phyloP scores from a whole-genome alignment of 2,797 vertebrate species.

The Hemibagrus guttatus region DNA sequence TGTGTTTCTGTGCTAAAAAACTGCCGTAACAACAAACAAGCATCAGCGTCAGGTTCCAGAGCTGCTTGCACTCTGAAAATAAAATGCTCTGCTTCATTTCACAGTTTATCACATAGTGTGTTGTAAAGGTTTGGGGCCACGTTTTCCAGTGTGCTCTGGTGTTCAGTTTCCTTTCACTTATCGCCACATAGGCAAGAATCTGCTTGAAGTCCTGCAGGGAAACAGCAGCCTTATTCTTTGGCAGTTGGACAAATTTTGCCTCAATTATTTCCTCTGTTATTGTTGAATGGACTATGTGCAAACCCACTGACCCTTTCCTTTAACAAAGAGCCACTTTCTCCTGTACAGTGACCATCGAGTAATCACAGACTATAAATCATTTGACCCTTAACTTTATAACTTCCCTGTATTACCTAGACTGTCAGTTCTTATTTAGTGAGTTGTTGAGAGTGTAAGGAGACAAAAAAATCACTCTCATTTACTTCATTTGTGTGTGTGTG shows the following conservation, averaged over 20 bases:
- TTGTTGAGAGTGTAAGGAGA: background rate
- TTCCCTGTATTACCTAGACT: background rate
- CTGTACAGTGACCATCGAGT: constrained; percentile 22
- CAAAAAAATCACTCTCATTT: background rate
- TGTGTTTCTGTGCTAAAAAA: constrained; percentile 48
- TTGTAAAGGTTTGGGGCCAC: constrained; percentile 32
- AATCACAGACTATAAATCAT: constrained; percentile 18
- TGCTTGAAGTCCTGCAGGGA: constrained; percentile 26
- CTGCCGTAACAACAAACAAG: constrained; percentile 40
- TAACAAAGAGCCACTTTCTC: constrained; percentile 45
- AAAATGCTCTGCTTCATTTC: constrained; percentile 47
- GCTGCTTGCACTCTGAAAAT: constrained; percentile 37
- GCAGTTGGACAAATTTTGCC: constrained; percentile 43
- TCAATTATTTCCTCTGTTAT: constrained; percentile 54
- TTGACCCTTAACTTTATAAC: constrained; percentile 25
- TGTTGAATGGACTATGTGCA: constrained; percentile 33
- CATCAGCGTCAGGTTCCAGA: constrained; percentile 47
- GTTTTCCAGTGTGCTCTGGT: constrained; percentile 19
- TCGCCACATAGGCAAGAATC: constrained; percentile 37
- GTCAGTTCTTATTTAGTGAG: constrained; percentile 1
- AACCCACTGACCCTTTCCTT: constrained; percentile 32
- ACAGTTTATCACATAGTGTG: constrained; percentile 40
- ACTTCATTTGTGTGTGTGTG: background rate
- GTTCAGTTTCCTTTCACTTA: constrained; percentile 41
- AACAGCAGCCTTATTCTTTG: constrained; percentile 34